Conservation (phyloP, 1,140 invertebrate species). For the Zaprionus tsacasi region DNA sequence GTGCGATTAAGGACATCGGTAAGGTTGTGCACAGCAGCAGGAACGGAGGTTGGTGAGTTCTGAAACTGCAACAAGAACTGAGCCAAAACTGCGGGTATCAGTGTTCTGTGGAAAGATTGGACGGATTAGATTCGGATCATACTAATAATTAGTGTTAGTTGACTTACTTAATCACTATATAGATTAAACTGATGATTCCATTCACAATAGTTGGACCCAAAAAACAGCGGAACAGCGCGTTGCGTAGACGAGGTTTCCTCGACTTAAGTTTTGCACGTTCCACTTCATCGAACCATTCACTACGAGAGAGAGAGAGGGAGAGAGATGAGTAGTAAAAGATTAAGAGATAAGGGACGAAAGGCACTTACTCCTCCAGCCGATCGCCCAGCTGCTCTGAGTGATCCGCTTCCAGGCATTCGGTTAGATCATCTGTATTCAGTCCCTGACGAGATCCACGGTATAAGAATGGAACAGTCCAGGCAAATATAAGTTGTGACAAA, state of each 20-base stretch:
- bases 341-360: not conserved
- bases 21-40: conserved; percentile 9
- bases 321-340: not conserved
- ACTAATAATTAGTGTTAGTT: not conserved
- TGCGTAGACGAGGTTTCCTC: conserved; percentile 83
- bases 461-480: conserved; percentile 81
- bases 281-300: conserved; percentile 85
- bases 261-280: conserved; percentile 70
- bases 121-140: not conserved
- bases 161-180: conserved; percentile 84
- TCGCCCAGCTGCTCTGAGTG: conserved; percentile 78
- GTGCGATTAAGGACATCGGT: conserved; percentile 52
- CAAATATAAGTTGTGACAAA: conserved; percentile 82
- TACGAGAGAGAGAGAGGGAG: conserved; percentile 47
- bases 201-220: conserved; percentile 83
- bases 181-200: conserved; percentile 84
- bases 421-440: conserved; percentile 78
- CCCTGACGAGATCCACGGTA: conserved; percentile 74
- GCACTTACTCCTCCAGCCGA: conserved; percentile 81
- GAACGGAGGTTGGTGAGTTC: not conserved
- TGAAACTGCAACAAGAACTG: conserved; percentile 83
- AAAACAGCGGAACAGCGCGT: conserved; percentile 84
- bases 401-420: conserved; percentile 77
- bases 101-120: conserved; percentile 67
- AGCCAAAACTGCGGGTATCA: conserved; percentile 85